Evolutionary conservation across 1,140 invertebrate species (phyloP).

Genomic region (Matsumurasca onukii): DNA sequence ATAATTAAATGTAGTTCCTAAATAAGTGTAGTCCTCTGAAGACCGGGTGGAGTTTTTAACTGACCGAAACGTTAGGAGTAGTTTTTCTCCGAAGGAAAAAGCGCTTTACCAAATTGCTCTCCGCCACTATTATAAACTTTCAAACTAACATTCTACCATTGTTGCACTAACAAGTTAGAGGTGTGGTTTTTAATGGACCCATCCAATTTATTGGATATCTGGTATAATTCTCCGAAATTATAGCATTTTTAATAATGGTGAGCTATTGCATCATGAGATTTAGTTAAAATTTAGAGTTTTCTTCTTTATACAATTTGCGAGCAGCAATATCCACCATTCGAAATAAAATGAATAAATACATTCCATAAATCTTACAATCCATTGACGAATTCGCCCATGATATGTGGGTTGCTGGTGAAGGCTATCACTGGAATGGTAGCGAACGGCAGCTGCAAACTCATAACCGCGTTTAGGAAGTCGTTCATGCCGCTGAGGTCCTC

Average conservation of each 20-base stretch:
- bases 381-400: conserved; percentile 86
- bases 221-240: too few relatives aligned
- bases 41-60: too few relatives aligned
- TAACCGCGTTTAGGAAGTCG: conserved; percentile 87
- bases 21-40: too few relatives aligned
- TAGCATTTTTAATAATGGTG: not conserved
- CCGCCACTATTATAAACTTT: not conserved
- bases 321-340: not conserved
- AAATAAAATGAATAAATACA: not conserved
- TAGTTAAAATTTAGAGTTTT: not conserved
- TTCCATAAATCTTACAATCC: conserved; percentile 57
- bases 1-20: too few relatives aligned
- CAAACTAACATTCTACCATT: not conserved
- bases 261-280: not conserved
- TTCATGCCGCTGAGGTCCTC: conserved; percentile 80
- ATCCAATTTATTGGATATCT: too few relatives aligned
- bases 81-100: not conserved
- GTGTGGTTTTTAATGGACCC: too few relatives aligned
- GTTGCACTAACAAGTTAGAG: too few relatives aligned
- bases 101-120: not conserved
- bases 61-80: not conserved
- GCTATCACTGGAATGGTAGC: conserved; percentile 85
- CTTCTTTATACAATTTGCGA: not conserved
- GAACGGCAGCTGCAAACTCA: conserved; percentile 83
- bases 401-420: conserved; percentile 74